A percentile compares a stretch with the other conserved stretches of the same genome.
phyloP scores from a whole-genome alignment of 2,113 vertebrate species.

The Brachyhypopomus occidentalis region DNA sequence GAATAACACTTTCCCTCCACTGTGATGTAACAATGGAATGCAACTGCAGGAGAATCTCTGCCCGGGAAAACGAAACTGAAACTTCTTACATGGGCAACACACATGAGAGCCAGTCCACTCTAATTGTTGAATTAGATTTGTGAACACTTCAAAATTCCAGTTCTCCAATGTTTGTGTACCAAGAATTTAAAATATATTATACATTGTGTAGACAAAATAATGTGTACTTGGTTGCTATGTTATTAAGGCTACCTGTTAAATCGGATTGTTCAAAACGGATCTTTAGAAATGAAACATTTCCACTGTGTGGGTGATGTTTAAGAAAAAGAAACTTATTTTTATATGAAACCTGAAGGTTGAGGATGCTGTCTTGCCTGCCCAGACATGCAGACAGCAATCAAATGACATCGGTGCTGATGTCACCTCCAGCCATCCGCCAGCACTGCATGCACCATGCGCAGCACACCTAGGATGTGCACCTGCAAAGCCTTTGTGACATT shows the following conservation, averaged over 20 bases:
- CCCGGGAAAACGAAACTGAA: conserved; percentile 43
- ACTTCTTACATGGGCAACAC: not conserved
- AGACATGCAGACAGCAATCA: not conserved
- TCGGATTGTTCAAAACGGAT: not conserved
- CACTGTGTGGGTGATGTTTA: not conserved
- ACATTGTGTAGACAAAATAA: not conserved
- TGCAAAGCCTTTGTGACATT: not conserved
- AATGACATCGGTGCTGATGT: not conserved
- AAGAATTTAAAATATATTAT: too few species aligned
- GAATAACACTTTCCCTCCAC: not conserved
- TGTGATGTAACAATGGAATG: not conserved
- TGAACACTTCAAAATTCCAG: too few species aligned
- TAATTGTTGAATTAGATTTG: too few species aligned
- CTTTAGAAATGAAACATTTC: not conserved
- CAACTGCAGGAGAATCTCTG: not conserved
- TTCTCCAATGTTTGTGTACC: not conserved
- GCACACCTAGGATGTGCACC: not conserved
- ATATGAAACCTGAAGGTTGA: not conserved
- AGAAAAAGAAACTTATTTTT: conserved; percentile 31
- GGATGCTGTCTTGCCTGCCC: not conserved
- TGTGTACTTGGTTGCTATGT: not conserved
- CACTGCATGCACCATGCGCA: not conserved
- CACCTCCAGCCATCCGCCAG: not conserved
- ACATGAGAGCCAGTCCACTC: too few species aligned
- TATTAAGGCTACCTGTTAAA: not conserved